Conservation (phyloP, 2,797 vertebrate genomes). For the Echeneis naucrates region DNA sequence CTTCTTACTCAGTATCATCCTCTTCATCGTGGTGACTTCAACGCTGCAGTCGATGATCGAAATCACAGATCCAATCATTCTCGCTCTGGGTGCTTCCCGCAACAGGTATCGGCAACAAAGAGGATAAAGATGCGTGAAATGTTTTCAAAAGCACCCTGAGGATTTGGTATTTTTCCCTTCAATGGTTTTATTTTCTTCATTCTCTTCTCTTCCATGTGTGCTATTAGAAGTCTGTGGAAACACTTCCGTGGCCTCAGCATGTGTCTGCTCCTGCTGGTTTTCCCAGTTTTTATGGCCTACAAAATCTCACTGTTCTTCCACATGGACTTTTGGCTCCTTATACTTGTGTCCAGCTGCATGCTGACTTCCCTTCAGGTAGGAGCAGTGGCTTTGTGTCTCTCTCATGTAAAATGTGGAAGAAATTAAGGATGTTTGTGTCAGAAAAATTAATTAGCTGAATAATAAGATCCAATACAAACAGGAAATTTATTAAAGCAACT, state of each 20-base stretch:
- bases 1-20: constrained; percentile 94
- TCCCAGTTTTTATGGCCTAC: constrained; percentile 90
- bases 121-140: background rate
- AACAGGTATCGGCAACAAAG: constrained; percentile 81
- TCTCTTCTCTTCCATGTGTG: constrained; percentile 8
- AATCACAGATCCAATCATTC: constrained; percentile 89
- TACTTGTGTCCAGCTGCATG: constrained; percentile 91
- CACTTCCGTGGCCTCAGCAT: constrained; percentile 89
- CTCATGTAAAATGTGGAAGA: background rate
- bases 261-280: constrained; percentile 90
- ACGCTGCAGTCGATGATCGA: constrained; percentile 93
- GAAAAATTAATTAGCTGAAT: background rate
- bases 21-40: constrained; percentile 92
- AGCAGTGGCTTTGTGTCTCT: background rate
- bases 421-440: background rate
- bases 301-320: constrained; percentile 91
- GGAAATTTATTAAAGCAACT: no score
- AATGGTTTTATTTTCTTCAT: background rate
- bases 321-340: constrained; percentile 94
- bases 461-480: background rate
- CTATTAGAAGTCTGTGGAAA: constrained; percentile 87
- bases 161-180: background rate
- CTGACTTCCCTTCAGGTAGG: constrained; percentile 91
- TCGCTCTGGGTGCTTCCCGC: constrained; percentile 89
- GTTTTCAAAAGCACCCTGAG: background rate